Conservation (phyloP, 2,797 vertebrate species). For the Silurus aristotelis region DNA sequence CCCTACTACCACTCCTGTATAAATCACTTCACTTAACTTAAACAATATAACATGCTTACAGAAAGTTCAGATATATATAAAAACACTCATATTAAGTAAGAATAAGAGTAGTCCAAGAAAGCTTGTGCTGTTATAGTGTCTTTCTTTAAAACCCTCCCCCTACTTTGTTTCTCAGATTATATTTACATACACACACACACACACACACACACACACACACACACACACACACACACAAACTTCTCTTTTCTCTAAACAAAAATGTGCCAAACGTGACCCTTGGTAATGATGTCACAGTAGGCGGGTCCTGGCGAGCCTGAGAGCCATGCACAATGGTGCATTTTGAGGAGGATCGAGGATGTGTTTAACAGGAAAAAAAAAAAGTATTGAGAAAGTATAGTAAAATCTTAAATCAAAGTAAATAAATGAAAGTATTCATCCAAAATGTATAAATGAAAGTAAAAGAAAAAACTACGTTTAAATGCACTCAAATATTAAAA, state of each 20-base stretch:
- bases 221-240: slow-evolving; percentile 38
- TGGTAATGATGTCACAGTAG: slow-evolving; percentile 56
- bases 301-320: slow-evolving; percentile 6
- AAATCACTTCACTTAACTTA: not conserved
- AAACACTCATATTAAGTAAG: not conserved
- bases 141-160: not conserved
- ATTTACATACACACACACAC: slow-evolving; percentile 29
- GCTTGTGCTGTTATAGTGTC: not conserved
- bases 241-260: slow-evolving; percentile 37
- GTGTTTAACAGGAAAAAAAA: not conserved
- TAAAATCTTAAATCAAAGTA: not conserved
- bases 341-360: not conserved
- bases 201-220: slow-evolving; percentile 34
- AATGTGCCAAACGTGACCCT: slow-evolving; percentile 45
- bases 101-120: not conserved
- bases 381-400: not conserved
- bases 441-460: not conserved
- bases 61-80: not conserved
- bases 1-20: not conserved
- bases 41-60: not conserved
- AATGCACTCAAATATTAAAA: not conserved
- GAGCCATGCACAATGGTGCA: not conserved
- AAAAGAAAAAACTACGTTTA: not conserved
- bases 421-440: not conserved
- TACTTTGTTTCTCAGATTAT: slow-evolving; percentile 23